Conservation (phyloP, 2,797 vertebrate genomes). For the Buphagus erythrorhynchus region DNA sequence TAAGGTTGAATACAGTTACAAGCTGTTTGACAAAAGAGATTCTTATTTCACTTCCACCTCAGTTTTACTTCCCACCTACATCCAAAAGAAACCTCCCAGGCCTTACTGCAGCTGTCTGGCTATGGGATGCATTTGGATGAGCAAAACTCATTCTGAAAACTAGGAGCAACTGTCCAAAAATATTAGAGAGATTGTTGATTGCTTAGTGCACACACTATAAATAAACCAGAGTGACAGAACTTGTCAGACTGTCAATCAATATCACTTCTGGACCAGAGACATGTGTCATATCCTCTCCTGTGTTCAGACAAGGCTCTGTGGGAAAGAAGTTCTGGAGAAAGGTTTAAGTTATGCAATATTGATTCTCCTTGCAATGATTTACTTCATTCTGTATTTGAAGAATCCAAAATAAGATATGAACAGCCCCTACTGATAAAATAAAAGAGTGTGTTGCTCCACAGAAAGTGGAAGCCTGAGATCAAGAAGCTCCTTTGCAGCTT, state of each 20-base stretch:
- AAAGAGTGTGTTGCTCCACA: not conserved
- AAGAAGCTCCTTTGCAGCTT: not conserved
- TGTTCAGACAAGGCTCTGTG: not conserved
- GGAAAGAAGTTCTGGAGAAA: not conserved
- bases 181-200: not conserved
- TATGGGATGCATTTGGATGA: not conserved
- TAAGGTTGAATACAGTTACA: not conserved
- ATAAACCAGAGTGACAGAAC: not conserved
- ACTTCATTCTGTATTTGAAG: not conserved
- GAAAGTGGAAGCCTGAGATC: not conserved
- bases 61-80: not conserved
- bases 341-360: not conserved
- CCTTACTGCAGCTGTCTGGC: not conserved
- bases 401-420: not conserved
- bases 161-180: constrained; percentile 9
- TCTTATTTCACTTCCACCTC: not conserved
- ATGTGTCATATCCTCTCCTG: not conserved
- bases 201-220: not conserved
- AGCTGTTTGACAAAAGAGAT: not conserved
- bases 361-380: not conserved
- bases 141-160: constrained; percentile 35
- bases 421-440: not conserved
- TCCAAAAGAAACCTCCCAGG: not conserved
- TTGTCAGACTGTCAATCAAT: constrained; percentile 34
- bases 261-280: not conserved